Conservation (phyloP, 2,113 vertebrate genomes). For the Pao palembangensis region DNA sequence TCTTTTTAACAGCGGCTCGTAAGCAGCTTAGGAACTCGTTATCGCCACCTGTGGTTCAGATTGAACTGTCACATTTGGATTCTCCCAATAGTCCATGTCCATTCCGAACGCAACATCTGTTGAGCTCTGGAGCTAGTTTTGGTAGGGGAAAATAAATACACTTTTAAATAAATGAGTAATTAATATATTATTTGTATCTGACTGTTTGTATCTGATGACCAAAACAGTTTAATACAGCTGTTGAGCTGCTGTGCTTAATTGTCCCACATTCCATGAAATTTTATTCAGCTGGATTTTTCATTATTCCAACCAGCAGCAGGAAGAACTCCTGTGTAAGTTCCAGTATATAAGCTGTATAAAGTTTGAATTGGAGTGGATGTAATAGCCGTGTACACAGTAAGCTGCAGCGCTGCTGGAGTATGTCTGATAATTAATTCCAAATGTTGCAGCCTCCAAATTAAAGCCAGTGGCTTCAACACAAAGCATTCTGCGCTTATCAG, state of each 20-base stretch:
- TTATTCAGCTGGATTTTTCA: slow-evolving; percentile 38
- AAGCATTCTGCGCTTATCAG: slow-evolving; percentile 74
- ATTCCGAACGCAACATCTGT: no score
- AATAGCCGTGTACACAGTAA: slow-evolving; percentile 56
- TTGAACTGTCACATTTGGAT: no score
- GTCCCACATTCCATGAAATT: slow-evolving; percentile 4
- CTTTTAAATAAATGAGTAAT: no score
- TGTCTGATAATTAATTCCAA: slow-evolving; percentile 78
- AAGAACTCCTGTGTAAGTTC: slow-evolving; percentile 47
- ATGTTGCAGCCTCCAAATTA: slow-evolving; percentile 73
- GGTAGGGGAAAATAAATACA: no score
- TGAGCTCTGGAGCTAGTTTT: no score
- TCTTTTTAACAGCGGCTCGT: no score
- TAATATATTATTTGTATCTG: no score
- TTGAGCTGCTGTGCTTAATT: neutral
- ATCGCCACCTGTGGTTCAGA: no score
- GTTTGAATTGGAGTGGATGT: slow-evolving; percentile 59
- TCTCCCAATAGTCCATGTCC: no score
- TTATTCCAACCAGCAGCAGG: slow-evolving; percentile 11
- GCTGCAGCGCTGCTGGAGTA: slow-evolving; percentile 59
- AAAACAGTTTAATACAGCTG: slow-evolving; percentile 2
- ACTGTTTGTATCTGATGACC: no score
- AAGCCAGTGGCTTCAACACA: slow-evolving; percentile 71
- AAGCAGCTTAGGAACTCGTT: no score
- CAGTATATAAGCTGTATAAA: slow-evolving; percentile 56